phyloP scores from a whole-genome alignment of 2,797 vertebrate genomes.

The Lateolabrax maculatus region DNA sequence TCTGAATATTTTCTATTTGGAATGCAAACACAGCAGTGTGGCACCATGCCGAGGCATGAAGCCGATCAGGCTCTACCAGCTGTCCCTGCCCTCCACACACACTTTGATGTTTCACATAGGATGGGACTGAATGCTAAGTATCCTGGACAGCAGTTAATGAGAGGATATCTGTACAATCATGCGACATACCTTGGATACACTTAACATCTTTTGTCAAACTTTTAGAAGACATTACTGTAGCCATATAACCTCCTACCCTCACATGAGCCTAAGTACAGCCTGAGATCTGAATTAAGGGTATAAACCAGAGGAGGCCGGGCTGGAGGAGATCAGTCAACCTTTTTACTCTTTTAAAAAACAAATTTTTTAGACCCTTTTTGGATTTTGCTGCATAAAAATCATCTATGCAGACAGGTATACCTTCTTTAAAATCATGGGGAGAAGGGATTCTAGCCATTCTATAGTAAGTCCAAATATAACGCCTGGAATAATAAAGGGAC shows the following conservation, averaged over 20 bases:
- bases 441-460: slow-evolving; percentile 31
- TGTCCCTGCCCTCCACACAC: slow-evolving; percentile 74
- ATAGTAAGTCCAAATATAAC: slow-evolving; percentile 49
- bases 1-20: slow-evolving; percentile 54
- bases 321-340: neutral
- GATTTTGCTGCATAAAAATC: slow-evolving; percentile 20
- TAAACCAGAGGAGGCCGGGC: neutral
- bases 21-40: slow-evolving; percentile 66
- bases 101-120: slow-evolving; percentile 76
- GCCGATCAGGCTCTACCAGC: slow-evolving; percentile 75
- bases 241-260: slow-evolving; percentile 6
- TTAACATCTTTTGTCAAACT: slow-evolving; percentile 42
- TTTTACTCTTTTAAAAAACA: neutral
- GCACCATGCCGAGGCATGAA: slow-evolving; percentile 61
- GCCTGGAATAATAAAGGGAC: slow-evolving; percentile 58
- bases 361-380: slow-evolving; percentile 20
- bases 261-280: slow-evolving; percentile 7
- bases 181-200: slow-evolving; percentile 47
- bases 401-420: slow-evolving; percentile 16
- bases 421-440: slow-evolving; percentile 12
- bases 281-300: slow-evolving; percentile 2
- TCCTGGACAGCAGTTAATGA: slow-evolving; percentile 54
- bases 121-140: slow-evolving; percentile 77
- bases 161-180: slow-evolving; percentile 63
- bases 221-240: slow-evolving; percentile 16